Percentiles rank a stretch among this genome's conserved stretches.
These are phyloP conservation scores for Calameuta pallipes DNA, from an alignment of 2,888 invertebrate genomes.

Conservation along the genomic window DNA sequence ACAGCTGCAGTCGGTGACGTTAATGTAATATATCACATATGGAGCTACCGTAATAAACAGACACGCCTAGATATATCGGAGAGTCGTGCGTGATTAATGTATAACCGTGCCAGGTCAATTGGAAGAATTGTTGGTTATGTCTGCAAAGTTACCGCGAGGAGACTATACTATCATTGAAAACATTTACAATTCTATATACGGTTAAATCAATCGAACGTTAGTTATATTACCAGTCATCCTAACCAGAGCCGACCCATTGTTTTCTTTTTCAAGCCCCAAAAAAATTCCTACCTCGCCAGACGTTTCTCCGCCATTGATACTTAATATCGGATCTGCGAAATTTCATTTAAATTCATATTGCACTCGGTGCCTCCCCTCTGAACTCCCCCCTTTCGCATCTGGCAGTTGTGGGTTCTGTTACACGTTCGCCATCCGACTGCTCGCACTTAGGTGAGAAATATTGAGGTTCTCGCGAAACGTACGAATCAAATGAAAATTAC, in stretches of 20 bases:
- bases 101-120: slow-evolving; percentile 38
- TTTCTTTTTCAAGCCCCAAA: not conserved
- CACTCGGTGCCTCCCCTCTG: not conserved
- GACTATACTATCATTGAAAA: not conserved
- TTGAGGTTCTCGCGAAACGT: not conserved
- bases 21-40: slow-evolving; percentile 1
- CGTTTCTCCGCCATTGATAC: not conserved
- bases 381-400: not conserved
- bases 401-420: not conserved
- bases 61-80: not conserved
- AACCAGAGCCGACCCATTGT: not conserved
- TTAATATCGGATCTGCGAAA: not conserved
- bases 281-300: not conserved
- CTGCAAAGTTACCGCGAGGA: not conserved
- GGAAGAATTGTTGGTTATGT: slow-evolving; percentile 15
- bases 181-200: not conserved
- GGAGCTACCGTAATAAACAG: not conserved
- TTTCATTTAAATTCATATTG: not conserved
- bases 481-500: not conserved
- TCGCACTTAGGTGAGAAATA: not conserved
- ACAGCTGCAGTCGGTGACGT: slow-evolving; percentile 25
- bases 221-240: not conserved
- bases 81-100: slow-evolving; percentile 7
- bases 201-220: not conserved
- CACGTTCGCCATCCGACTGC: not conserved